Evolutionary conservation across 2,888 invertebrate species (phyloP).

Genomic region (Amphimallon solstitiale): DNA sequence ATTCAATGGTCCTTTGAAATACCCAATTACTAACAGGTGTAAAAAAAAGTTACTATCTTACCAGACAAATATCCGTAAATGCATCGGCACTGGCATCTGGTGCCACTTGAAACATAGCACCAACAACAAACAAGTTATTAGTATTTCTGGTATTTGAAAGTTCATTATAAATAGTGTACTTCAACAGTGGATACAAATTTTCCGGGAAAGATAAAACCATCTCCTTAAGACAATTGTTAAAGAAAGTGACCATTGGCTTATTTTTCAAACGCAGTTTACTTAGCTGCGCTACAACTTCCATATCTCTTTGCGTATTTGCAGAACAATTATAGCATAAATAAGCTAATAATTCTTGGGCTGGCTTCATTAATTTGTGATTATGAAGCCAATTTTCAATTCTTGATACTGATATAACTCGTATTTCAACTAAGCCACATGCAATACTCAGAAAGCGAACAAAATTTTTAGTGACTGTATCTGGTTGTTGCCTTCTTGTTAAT

Average conservation of each 20-base stretch:
- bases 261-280: conserved; percentile 93
- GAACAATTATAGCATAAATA: conserved; percentile 92
- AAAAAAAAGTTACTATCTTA: conserved; percentile 54
- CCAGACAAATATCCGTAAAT: conserved; percentile 84
- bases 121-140: conserved; percentile 93
- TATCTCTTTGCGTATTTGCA: conserved; percentile 70
- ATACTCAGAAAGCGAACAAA: conserved; percentile 86
- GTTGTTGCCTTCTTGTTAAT: conserved; percentile 83
- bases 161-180: conserved; percentile 95
- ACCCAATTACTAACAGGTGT: too few relatives aligned
- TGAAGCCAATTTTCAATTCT: conserved; percentile 94
- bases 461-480: conserved; percentile 88
- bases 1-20: too few relatives aligned
- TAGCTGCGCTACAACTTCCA: conserved; percentile 83
- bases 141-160: conserved; percentile 91
- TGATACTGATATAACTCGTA: conserved; percentile 80
- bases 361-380: conserved; percentile 92
- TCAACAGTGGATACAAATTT: conserved; percentile 85
- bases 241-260: conserved; percentile 90
- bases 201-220: conserved; percentile 86
- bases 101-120: conserved; percentile 86
- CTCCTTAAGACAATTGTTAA: conserved; percentile 88
- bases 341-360: conserved; percentile 91
- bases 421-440: conserved; percentile 87
- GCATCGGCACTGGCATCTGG: conserved; percentile 84